Base-by-base conservation (phyloP, 2,888 invertebrate species). In the Orchestes rusci region DNA sequence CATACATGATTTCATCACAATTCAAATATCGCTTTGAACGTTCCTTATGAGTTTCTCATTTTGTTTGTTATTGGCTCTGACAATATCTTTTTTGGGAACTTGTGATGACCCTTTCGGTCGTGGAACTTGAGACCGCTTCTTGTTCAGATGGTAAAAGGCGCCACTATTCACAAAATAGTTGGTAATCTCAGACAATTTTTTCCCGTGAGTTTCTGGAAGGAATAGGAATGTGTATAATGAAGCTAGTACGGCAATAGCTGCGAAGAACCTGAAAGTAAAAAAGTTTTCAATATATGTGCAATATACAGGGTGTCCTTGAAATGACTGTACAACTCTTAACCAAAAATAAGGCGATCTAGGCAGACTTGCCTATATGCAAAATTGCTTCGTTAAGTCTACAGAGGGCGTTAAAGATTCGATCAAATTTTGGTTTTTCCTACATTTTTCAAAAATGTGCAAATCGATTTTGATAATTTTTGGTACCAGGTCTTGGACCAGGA, bases 171-270 rank as follows among this genome's bases (percentile, higher is more conserved):
- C 58, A 54, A 73, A 73, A 52, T 73, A 73, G 12, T 68, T 65
- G 43, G 71, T 70, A 43, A 73, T 73, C 37, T 73, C 73, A 2
- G 66, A 67, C 2, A 73, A 55, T 45, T 71, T 73, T 51, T 70
- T 72, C 7, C 68, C 67, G 48, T 73, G 73, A 0, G 73, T 73
- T 57, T 73, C 73, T 1, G 73, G 73, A 7, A 73, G 52, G 41
- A 73, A 56, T 1, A 73, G 44, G 55, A 66, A 71, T 0, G 71
- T 68, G 52, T 72, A 73, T 0, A 69, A 38, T 1, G 64, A 58
- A 1, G 59, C 64, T 2, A 64, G 59, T 1, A 75, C 45, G 0
- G 75, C 70, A 2, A 75, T 61, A 0, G 59, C 69, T 0, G 74
- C 72, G 53, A 76, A 77, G 59, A 75, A 74, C 70, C 52, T 52